Percentiles rank a stretch among this genome's conserved stretches.
phyloP scores from a whole-genome alignment of 2,113 vertebrate genomes.

The Typhlomys cinereus region DNA sequence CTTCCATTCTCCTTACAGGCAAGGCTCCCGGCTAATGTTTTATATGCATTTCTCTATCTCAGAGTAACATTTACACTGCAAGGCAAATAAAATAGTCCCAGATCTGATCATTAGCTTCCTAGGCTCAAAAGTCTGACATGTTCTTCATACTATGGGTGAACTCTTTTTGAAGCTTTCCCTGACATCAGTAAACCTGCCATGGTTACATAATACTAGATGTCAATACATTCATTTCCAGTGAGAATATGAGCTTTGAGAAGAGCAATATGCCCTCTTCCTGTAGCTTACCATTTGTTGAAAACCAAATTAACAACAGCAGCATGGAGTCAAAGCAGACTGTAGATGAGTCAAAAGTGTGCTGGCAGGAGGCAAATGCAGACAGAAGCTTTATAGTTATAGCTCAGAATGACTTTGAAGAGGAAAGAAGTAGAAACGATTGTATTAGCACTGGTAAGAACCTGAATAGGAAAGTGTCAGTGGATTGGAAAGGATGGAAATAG shows the following conservation, averaged over 20 bases:
- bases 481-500: background rate
- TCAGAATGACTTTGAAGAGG: background rate
- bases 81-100: background rate
- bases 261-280: background rate
- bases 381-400: background rate
- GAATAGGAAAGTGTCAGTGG: background rate
- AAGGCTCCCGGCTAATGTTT: background rate
- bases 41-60: background rate
- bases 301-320: background rate
- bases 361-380: background rate
- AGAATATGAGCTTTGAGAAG: background rate
- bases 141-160: background rate
- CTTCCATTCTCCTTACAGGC: background rate
- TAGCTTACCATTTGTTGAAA: background rate
- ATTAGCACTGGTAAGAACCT: background rate
- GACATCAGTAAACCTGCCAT: background rate
- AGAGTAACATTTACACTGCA: background rate
- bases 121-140: background rate
- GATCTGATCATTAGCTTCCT: background rate
- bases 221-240: background rate
- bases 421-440: background rate
- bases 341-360: background rate
- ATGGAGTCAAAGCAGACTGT: background rate
- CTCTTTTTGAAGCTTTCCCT: background rate
- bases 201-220: background rate